These are phyloP conservation scores for Pampus argenteus DNA, from an alignment of 2,797 vertebrate species.

Conservation along the genomic window DNA sequence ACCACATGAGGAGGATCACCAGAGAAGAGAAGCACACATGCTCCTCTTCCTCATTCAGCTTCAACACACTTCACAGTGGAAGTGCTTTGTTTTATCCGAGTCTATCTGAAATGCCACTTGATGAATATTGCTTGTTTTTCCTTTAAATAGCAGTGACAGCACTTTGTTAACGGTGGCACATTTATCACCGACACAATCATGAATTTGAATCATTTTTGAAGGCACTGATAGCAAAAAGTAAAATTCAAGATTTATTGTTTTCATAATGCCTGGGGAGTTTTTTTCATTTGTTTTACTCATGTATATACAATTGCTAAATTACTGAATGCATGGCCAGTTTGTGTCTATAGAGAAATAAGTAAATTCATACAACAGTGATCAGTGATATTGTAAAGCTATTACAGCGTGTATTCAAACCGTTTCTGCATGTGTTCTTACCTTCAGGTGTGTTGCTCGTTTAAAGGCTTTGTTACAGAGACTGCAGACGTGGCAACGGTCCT, in stretches of 20 bases:
- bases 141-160: background rate
- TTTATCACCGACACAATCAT: constrained; percentile 2
- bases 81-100: constrained; percentile 40
- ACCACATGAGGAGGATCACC: background rate
- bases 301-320: background rate
- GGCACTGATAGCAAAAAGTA: background rate
- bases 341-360: background rate
- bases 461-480: constrained; percentile 94
- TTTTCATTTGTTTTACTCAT: background rate
- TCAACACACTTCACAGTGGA: constrained; percentile 13
- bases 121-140: constrained; percentile 1
- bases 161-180: background rate
- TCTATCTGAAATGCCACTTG: constrained; percentile 4
- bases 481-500: constrained; percentile 95
- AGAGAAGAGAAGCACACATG: background rate
- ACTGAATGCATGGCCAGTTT: background rate
- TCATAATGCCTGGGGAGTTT: background rate
- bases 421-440: constrained; percentile 82
- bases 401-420: background rate
- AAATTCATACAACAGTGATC: background rate
- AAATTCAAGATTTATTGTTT: constrained; percentile 1
- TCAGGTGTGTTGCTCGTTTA: constrained; percentile 96
- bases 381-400: background rate
- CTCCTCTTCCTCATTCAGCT: constrained; percentile 2
- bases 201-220: background rate